A percentile compares a stretch with the other conserved stretches of the same genome.
Evolutionary conservation across 1,140 invertebrate genomes (phyloP).

Genomic region (Drosophila prosaltans): DNA sequence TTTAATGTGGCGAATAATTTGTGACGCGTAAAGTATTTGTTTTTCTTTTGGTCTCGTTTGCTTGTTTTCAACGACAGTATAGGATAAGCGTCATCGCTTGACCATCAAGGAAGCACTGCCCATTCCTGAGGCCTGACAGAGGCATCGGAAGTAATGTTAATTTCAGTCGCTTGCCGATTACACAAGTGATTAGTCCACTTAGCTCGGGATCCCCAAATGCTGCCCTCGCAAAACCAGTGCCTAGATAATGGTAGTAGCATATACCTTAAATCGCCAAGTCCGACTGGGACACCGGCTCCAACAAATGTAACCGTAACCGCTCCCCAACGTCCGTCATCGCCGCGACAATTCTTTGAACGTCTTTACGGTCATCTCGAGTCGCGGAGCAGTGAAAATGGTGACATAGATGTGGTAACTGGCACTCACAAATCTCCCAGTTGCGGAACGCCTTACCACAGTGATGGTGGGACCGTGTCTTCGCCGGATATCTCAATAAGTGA

Average conservation of each 20-base stretch:
- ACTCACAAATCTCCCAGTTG: slow-evolving; percentile 40
- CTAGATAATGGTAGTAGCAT: slow-evolving; percentile 22
- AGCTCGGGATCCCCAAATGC: slow-evolving; percentile 35
- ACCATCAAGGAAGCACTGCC: slow-evolving; percentile 37
- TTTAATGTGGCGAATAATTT: slow-evolving; percentile 54
- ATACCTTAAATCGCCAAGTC: slow-evolving; percentile 15
- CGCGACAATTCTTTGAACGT: slow-evolving; percentile 84
- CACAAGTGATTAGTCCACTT: slow-evolving; percentile 60
- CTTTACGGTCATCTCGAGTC: slow-evolving; percentile 84
- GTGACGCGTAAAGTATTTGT: slow-evolving; percentile 29
- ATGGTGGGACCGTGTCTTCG: slow-evolving; percentile 71
- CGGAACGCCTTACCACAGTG: slow-evolving; percentile 74
- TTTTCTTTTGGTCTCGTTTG: slow-evolving; percentile 24
- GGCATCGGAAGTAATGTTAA: slow-evolving; percentile 56
- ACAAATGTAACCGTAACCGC: slow-evolving; percentile 12
- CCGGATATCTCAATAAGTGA: slow-evolving; percentile 79
- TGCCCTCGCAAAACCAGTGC: slow-evolving; percentile 39
- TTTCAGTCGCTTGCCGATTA: slow-evolving; percentile 65
- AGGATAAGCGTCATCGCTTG: slow-evolving; percentile 54
- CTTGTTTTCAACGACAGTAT: slow-evolving; percentile 21
- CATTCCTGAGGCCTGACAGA: slow-evolving; percentile 18
- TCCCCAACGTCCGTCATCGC: slow-evolving; percentile 84
- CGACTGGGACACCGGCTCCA: slow-evolving; percentile 17
- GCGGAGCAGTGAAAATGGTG: slow-evolving; percentile 60
- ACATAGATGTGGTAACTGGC: slow-evolving; percentile 67